Evolutionary conservation across 2,797 vertebrate species (phyloP), one percentile per base, ranked within the genome.

Genomic region (Rhinichthys osculus): DNA sequence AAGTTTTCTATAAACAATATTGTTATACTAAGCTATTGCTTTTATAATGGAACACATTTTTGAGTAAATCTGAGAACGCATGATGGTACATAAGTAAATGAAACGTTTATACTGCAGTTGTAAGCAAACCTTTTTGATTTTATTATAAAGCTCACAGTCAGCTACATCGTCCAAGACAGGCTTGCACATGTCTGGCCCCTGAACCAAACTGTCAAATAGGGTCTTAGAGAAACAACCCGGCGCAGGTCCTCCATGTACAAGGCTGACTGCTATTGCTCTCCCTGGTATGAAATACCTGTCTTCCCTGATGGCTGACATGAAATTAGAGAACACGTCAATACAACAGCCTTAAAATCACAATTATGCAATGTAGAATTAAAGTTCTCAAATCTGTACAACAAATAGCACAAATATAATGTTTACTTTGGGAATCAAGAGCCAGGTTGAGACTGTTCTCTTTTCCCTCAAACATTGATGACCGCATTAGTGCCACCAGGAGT

Each of bases 381-480:
- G 27, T 66, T 66, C 2, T 30, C n/a, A 66, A 66, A 30, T 64
- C 11, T 64, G 62, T 64, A 66, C 62, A 66, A n/a, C 57, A 57
- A 23, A 14, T 21, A 27, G n/a, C 71, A 74, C n/a, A 52, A 52
- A 33, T 33, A 52, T 57, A 66, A 16, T 40, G 80, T 78, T 59
- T 38, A 87, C 59, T 35, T 33, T 19, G 19, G 19, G 17, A 47
- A 44, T 85, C 62, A 23, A 82, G 59, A 21, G 59, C n/a, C 17
- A 82, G 52, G 33, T 77, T 87, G 8, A 67, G 16, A 5, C 38
- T 66, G 16, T 59, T 72, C 1, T 85, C 50, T 16, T 40, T 33
- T 62, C 62, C 64, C 44, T 87, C 50, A 85, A 77, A 85, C 33
- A 77, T 70, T 21, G 23, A 14, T 59, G 78, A 88, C 17, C 77